Evolutionary conservation across 2,797 vertebrate genomes (phyloP), one percentile per base, ranked within the genome.

Genomic region (Pogonophryne albipinna): DNA sequence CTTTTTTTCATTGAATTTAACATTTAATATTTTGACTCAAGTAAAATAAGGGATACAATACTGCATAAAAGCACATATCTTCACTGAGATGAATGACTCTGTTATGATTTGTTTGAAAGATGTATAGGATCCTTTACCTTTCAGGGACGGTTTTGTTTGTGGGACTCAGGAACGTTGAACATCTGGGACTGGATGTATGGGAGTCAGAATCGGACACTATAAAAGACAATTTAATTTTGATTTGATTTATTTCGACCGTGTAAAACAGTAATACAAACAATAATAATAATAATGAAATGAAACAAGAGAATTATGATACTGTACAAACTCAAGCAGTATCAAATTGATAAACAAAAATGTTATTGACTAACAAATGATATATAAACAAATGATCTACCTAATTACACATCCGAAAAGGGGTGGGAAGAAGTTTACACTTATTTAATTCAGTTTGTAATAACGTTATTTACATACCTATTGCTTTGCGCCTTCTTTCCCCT

Each of bases 101-200:
- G 46, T 19, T 50, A 27, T 58, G 19, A 42, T 14, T 20, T 17
- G 16, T 17, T 19, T 46, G 4, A 38, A 27, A 72, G 51, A 57
- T 17, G 27, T 10, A 31, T 50, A 53, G 47, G 8, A 46, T n/a
- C 13, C 53, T 20, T 41, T 93, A 96, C 95, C 95, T 95, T 78
- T 96, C 95, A 69, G 92, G 94, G 71, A 96, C 81, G 0, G 89
- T 65, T 83, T 87, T 92, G 85, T 83, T 91, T 71, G 75, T 57
- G 1, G 95, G 94, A 84, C 93, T 95, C 71, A 93, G 55, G 69
- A 95, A 94, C 61, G 89, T 85, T 41, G 94, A 94, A 72, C 90
- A 91, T 19, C 44, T 82, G 11, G 89, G 90, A 82, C 83, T 92
- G 44, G 88, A 90, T 68, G 87, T 82, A 61, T 76, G 63, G 3